A percentile compares a stretch with the other conserved stretches of the same genome.
These are phyloP conservation scores for Eutrigla gurnardus DNA, from an alignment of 2,797 vertebrate species.

Conservation along the genomic window DNA sequence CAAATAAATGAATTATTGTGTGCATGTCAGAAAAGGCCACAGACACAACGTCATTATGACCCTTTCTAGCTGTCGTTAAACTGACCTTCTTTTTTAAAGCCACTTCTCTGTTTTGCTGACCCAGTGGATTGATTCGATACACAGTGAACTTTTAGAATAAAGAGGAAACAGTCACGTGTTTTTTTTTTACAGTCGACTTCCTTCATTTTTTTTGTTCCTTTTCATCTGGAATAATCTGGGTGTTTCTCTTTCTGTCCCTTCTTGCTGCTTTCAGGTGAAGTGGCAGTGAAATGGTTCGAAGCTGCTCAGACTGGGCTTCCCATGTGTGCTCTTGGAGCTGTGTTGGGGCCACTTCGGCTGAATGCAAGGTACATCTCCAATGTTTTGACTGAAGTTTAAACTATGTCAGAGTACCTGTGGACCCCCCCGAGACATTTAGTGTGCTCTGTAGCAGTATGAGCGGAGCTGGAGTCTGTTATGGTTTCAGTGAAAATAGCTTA, in stretches of 20 bases:
- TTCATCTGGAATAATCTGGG: conserved; percentile 9
- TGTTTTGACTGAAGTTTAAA: background rate
- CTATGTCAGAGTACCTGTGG: background rate
- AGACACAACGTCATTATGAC: background rate
- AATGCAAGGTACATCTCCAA: conserved; percentile 82
- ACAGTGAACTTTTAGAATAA: accelerated
- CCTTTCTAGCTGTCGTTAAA: background rate
- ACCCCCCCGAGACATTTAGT: background rate
- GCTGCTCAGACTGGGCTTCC: conserved; percentile 94
- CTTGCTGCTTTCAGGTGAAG: conserved; percentile 85
- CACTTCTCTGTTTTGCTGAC: background rate
- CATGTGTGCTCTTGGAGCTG: conserved; percentile 94
- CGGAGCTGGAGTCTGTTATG: background rate
- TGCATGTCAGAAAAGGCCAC: background rate
- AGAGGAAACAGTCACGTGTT: background rate
- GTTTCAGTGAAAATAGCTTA: too few species aligned
- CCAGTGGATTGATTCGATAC: too few species aligned
- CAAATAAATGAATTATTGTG: background rate
- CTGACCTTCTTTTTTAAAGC: too few species aligned
- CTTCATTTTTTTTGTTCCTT: background rate
- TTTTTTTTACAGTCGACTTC: background rate
- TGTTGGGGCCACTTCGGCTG: conserved; percentile 89
- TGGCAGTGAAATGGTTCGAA: conserved; percentile 97
- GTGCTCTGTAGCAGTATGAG: background rate
- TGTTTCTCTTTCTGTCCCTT: background rate